These are phyloP conservation scores for Lamellibrachia luymesi DNA, from an alignment of 1,140 invertebrate genomes.

Conservation along the genomic window DNA sequence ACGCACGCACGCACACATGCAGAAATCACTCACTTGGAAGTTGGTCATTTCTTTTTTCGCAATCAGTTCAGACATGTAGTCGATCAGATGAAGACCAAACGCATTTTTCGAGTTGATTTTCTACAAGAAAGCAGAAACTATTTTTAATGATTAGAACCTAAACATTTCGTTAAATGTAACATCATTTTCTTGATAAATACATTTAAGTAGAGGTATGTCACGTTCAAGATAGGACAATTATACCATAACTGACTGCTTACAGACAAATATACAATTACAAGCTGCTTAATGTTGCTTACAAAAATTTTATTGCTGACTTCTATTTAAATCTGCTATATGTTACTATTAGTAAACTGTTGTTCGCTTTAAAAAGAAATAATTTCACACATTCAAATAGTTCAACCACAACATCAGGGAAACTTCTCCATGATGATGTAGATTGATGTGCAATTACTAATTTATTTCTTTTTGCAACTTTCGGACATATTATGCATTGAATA, in stretches of 20 bases:
- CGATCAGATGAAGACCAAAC: slow-evolving; percentile 78
- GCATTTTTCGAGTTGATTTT: slow-evolving; percentile 83
- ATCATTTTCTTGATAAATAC: not conserved
- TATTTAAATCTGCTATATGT: no score
- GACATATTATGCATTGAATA: no score
- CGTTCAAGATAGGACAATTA: no score
- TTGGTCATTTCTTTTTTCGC: slow-evolving; percentile 71
- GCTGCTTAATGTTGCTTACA: no score
- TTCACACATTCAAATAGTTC: not conserved
- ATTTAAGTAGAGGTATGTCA: no score
- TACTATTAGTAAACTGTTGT: not conserved
- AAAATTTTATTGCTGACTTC: no score
- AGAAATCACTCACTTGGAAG: slow-evolving; percentile 58
- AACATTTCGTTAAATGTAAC: not conserved
- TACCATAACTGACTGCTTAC: no score
- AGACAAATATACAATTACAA: no score
- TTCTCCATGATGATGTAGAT: not conserved
- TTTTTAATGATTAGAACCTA: not conserved
- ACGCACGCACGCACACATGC: not conserved
- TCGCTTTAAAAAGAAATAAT: not conserved
- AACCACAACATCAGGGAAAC: not conserved
- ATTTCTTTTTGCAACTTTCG: no score
- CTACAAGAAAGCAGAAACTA: slow-evolving; percentile 35
- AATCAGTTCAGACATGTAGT: slow-evolving; percentile 74
- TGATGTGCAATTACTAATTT: not conserved